phyloP scores from a whole-genome alignment of 1,140 invertebrate genomes.

The Thalassaphorura encarpata region DNA sequence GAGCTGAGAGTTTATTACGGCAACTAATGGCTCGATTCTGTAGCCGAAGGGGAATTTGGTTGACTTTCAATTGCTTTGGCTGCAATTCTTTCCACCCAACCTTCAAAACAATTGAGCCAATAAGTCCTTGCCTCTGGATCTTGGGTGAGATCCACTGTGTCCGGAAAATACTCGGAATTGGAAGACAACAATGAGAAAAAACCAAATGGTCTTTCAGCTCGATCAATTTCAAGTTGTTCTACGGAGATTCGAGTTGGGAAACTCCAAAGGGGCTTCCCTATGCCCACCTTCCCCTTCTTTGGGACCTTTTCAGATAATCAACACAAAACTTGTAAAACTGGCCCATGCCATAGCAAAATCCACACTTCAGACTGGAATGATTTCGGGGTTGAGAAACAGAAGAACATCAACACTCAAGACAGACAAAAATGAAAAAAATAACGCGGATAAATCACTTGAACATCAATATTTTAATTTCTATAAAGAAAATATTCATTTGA shows the following conservation, averaged over 20 bases:
- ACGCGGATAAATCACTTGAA: too few relatives aligned
- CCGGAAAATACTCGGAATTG: constrained; percentile 62
- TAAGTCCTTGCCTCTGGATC: constrained; percentile 80
- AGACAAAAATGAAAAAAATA: not conserved
- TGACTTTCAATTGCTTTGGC: constrained; percentile 61
- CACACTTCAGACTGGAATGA: too few relatives aligned
- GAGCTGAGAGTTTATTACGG: constrained; percentile 68
- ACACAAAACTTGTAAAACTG: too few relatives aligned
- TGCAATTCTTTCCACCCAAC: constrained; percentile 26
- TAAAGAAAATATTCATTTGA: too few relatives aligned
- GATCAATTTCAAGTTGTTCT: constrained; percentile 59
- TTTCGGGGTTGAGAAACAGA: too few relatives aligned
- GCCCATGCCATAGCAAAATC: too few relatives aligned
- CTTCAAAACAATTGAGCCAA: constrained; percentile 78
- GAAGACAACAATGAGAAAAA: constrained; percentile 56
- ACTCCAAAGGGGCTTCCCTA: too few relatives aligned
- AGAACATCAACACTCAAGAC: not conserved
- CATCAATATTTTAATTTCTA: too few relatives aligned
- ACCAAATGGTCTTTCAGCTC: constrained; percentile 49
- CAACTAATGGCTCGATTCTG: constrained; percentile 68
- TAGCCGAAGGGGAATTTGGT: constrained; percentile 56
- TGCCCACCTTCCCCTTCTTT: too few relatives aligned
- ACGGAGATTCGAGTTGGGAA: constrained; percentile 35
- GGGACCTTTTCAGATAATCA: too few relatives aligned
- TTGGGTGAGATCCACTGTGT: constrained; percentile 75